Percentiles rank a stretch among this genome's conserved stretches.
phyloP scores from a whole-genome alignment of 1,140 invertebrate species.

The Saccostrea glomerata region DNA sequence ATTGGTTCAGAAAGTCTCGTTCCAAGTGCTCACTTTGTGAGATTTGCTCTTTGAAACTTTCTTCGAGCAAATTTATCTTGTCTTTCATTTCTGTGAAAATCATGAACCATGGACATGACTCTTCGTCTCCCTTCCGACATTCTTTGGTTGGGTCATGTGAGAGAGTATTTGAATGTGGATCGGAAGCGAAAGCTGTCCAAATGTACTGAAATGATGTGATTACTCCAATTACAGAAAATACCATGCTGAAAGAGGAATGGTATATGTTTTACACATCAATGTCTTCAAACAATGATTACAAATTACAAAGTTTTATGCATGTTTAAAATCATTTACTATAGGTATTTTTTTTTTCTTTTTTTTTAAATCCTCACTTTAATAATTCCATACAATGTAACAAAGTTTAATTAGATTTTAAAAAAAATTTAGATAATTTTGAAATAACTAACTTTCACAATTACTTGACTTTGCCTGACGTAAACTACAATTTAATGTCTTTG shows the following conservation, averaged over 20 bases:
- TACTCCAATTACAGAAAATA: slow-evolving; percentile 12
- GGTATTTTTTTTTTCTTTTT: too few species aligned
- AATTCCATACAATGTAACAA: too few species aligned
- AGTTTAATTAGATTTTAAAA: too few species aligned
- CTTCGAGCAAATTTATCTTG: background rate
- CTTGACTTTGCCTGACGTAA: too few species aligned
- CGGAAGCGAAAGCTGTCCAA: slow-evolving; percentile 3
- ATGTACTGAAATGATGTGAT: background rate
- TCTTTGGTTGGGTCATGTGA: background rate
- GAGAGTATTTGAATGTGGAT: background rate
- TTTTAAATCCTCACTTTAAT: too few species aligned
- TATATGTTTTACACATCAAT: too few species aligned
- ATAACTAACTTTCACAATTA: too few species aligned
- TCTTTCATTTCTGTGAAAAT: slow-evolving; percentile 25
- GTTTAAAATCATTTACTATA: too few species aligned
- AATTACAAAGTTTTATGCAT: too few species aligned
- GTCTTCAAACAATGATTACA: too few species aligned
- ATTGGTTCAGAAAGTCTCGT: slow-evolving; percentile 6
- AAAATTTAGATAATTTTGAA: too few species aligned
- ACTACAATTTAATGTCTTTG: too few species aligned
- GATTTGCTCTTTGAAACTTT: background rate
- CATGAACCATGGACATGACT: slow-evolving; percentile 20
- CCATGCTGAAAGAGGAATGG: background rate
- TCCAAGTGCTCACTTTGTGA: background rate
- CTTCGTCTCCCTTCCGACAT: background rate